Percentiles rank a stretch among this genome's conserved stretches.
These are phyloP conservation scores for Augiades crinisus DNA, from an alignment of 2,888 invertebrate species.

Conservation along the genomic window DNA sequence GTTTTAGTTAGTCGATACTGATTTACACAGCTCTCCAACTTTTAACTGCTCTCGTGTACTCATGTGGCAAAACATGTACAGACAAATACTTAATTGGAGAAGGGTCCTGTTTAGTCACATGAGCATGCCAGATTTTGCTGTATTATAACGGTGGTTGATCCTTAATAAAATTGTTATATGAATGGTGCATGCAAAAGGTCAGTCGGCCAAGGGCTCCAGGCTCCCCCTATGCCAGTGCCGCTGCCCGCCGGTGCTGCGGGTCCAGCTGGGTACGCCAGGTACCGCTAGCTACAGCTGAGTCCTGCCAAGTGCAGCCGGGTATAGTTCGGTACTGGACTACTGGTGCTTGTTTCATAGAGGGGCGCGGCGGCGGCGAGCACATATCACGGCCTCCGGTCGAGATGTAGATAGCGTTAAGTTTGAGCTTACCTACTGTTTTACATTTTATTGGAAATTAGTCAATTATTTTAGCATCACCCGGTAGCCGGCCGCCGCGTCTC, in stretches of 20 bases:
- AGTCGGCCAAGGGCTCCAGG: background rate
- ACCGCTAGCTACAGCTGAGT: no score
- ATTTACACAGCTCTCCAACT: background rate
- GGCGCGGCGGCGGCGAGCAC: conserved; percentile 34
- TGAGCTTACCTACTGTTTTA: conserved; percentile 21
- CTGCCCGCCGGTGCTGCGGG: no score
- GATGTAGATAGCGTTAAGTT: conserved; percentile 23
- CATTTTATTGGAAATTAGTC: conserved; percentile 32
- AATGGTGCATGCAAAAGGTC: background rate
- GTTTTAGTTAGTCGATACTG: background rate
- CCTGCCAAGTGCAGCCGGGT: no score
- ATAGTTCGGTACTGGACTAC: no score
- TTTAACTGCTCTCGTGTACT: background rate
- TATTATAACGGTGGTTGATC: background rate
- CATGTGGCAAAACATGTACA: background rate
- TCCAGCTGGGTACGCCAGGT: no score
- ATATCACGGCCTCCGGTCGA: conserved; percentile 5
- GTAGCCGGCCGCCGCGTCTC: conserved; percentile 39
- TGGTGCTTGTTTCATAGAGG: conserved; percentile 53
- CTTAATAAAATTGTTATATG: background rate
- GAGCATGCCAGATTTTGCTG: background rate
- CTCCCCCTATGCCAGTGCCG: conserved; percentile 28
- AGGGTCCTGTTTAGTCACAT: background rate
- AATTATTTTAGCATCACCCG: conserved; percentile 32
- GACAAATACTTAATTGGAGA: background rate